Evolutionary conservation across 2,888 invertebrate species (phyloP).

Genomic region (Brachylomia viminalis): DNA sequence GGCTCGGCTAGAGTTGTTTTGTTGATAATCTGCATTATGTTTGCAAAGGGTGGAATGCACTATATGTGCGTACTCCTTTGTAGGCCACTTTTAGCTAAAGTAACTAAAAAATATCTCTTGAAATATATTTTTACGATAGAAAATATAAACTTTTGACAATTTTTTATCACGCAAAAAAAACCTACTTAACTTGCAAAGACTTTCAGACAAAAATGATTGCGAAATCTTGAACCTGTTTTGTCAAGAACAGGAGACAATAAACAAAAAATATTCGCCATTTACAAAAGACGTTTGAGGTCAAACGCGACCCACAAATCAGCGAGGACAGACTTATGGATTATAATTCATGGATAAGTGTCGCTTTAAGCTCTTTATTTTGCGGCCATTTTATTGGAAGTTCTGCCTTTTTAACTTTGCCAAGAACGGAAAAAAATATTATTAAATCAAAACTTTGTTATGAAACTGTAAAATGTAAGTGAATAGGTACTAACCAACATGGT

Average conservation of each 20-base stretch:
- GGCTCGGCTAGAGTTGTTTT: background rate
- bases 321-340: constrained; percentile 27
- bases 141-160: background rate
- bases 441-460: no score
- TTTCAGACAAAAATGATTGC: constrained; percentile 6
- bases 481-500: no score
- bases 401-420: constrained; percentile 10
- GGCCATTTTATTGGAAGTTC: constrained; percentile 7
- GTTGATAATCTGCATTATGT: background rate
- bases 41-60: background rate
- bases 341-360: constrained; percentile 40
- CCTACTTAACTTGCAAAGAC: background rate
- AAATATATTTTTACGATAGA: background rate
- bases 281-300: constrained; percentile 29
- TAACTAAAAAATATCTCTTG: background rate
- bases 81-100: no score
- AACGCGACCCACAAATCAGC: constrained; percentile 46
- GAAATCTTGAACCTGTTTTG: constrained; percentile 12
- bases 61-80: no score
- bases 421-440: background rate
- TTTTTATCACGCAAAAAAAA: background rate
- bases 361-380: constrained; percentile 23
- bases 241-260: constrained; percentile 35
- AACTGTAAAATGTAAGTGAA: no score
- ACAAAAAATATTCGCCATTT: constrained; percentile 47